Conservation (phyloP, 1,140 invertebrate genomes). For the Heliconius eleuchia region DNA sequence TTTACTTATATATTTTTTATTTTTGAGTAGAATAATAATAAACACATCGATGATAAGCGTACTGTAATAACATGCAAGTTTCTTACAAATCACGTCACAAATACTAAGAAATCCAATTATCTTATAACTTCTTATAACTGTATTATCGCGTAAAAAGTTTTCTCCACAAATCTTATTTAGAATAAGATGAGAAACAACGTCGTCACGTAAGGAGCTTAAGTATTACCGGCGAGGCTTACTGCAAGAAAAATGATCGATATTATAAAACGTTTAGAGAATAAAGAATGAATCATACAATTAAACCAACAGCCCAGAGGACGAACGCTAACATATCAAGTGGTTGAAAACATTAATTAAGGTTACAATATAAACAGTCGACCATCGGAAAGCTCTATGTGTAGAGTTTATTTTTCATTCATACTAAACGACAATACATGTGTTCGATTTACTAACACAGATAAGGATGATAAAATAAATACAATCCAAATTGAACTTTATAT, state of each 20-base stretch:
- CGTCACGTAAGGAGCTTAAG: conserved; percentile 7
- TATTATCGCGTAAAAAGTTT: neutral
- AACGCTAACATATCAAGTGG: conserved; percentile 58
- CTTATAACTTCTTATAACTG: conserved; percentile 5
- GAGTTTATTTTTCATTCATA: conserved; percentile 79
- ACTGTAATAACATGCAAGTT: neutral
- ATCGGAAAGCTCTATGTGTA: conserved; percentile 72
- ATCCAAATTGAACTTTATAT: conserved; percentile 38
- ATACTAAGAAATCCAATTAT: conserved; percentile 12
- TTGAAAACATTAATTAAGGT: conserved; percentile 78
- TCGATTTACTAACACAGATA: conserved; percentile 78
- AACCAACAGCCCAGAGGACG: conserved; percentile 50
- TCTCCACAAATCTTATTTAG: neutral
- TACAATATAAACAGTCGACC: conserved; percentile 66
- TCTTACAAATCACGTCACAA: conserved; percentile 11
- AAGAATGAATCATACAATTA: conserved; percentile 56
- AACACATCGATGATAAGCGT: neutral
- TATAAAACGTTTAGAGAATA: conserved; percentile 31
- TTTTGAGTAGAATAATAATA: neutral
- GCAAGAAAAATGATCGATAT: neutral
- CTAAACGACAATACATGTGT: conserved; percentile 74
- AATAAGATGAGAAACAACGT: conserved; percentile 1
- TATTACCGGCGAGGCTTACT: neutral
- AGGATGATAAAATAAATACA: conserved; percentile 36
- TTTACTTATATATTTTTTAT: neutral